These are phyloP conservation scores for Heliopora coerulea DNA, from an alignment of 92 coral and sea anemone genomes.

Conservation along the genomic window DNA sequence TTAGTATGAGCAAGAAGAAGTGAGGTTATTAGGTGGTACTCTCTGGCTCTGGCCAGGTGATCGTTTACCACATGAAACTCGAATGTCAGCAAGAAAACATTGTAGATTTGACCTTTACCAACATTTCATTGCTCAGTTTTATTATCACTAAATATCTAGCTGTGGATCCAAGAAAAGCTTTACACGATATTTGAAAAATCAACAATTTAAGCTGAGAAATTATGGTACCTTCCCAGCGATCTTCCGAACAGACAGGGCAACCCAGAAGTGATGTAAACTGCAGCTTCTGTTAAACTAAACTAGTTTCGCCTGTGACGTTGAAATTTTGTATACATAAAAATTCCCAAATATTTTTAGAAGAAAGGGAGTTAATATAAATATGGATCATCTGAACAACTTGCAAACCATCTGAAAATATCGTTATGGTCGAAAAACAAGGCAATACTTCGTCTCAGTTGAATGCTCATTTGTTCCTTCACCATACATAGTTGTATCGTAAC, in stretches of 20 bases:
- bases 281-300: no score
- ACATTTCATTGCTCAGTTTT: neutral
- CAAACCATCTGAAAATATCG: neutral
- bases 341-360: neutral
- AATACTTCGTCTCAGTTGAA: no score
- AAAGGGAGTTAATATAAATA: neutral
- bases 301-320: neutral
- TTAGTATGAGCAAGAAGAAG: conserved; percentile 13
- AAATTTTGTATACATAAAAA: neutral
- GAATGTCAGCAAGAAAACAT: neutral
- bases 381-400: neutral
- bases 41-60: neutral
- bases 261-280: no score
- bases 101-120: neutral
- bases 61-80: neutral
- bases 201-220: neutral
- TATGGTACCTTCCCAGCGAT: no score
- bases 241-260: no score
- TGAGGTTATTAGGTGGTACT: neutral
- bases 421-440: no score
- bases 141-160: no score
- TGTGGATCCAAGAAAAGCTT: no score
- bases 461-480: no score
- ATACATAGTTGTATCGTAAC: no score
- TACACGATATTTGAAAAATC: neutral